These are phyloP conservation scores for Malurus leucopterus DNA, from an alignment of 2,797 vertebrate species.

Conservation along the genomic window DNA sequence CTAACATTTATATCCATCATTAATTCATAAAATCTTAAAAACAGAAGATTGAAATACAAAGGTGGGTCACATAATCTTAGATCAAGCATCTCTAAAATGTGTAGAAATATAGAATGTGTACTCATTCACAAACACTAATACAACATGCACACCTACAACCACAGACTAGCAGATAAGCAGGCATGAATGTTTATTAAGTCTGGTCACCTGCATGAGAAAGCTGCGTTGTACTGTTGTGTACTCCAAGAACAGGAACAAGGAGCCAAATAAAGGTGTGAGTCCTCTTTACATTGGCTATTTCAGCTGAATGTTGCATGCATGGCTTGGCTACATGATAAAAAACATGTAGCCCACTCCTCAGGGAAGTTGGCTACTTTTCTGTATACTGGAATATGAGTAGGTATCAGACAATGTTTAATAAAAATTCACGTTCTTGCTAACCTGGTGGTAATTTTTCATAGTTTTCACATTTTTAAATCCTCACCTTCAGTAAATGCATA, in stretches of 20 bases:
- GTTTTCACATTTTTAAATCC: background rate
- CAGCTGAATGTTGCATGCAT: accelerated
- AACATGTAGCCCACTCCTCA: background rate
- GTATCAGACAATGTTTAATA: background rate
- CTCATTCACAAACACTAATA: background rate
- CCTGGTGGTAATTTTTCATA: background rate
- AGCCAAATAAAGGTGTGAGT: background rate
- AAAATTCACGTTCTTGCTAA: background rate
- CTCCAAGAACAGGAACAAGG: background rate
- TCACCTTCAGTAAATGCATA: background rate
- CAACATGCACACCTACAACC: accelerated
- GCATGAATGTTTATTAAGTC: background rate
- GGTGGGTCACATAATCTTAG: background rate
- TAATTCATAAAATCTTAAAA: background rate
- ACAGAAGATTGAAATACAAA: background rate
- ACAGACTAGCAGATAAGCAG: background rate
- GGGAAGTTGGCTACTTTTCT: background rate
- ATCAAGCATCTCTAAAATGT: background rate
- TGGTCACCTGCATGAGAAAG: background rate
- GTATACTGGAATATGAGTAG: background rate
- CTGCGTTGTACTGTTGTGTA: background rate
- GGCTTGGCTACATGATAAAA: background rate
- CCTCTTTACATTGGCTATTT: background rate
- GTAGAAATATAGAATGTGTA: background rate
- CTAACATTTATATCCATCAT: background rate